Evolutionary conservation across 2,888 invertebrate genomes (phyloP).

Genomic region (Eledone cirrhosa): DNA sequence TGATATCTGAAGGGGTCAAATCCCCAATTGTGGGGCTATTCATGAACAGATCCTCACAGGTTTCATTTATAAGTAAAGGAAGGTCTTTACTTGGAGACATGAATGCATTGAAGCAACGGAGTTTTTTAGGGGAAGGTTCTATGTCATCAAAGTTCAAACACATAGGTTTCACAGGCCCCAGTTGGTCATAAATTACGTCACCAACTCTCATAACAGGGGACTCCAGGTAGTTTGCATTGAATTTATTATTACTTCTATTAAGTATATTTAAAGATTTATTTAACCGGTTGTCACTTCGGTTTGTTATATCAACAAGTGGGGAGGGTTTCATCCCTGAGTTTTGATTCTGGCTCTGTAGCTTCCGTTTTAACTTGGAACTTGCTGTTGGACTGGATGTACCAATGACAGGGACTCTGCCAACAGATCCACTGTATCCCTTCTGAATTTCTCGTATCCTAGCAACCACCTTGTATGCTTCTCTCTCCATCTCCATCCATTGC

Average conservation of each 20-base stretch:
- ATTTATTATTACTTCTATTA: not conserved
- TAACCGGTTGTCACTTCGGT: not conserved
- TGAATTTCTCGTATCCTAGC: not conserved
- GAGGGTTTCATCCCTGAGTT: not conserved
- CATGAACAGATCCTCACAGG: not conserved
- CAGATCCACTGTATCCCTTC: too few species aligned
- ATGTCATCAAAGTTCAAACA: slow-evolving; percentile 13
- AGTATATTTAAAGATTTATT: not conserved
- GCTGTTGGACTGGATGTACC: not conserved
- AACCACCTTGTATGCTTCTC: not conserved
- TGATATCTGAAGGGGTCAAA: too few species aligned
- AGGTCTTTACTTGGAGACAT: not conserved
- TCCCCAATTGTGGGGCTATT: too few species aligned
- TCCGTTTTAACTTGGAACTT: not conserved
- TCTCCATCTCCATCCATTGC: slow-evolving; percentile 5
- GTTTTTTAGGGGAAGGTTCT: slow-evolving; percentile 4
- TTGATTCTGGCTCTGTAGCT: not conserved
- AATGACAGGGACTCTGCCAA: not conserved
- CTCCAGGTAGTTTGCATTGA: not conserved
- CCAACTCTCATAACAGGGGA: not conserved
- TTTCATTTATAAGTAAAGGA: not conserved
- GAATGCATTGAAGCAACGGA: not conserved
- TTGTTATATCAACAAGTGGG: slow-evolving; percentile 1
- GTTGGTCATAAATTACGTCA: not conserved
- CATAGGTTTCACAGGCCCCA: not conserved